Base-by-base conservation (phyloP, 92 coral and sea anemone genomes). In the Paragorgia papillata region DNA sequence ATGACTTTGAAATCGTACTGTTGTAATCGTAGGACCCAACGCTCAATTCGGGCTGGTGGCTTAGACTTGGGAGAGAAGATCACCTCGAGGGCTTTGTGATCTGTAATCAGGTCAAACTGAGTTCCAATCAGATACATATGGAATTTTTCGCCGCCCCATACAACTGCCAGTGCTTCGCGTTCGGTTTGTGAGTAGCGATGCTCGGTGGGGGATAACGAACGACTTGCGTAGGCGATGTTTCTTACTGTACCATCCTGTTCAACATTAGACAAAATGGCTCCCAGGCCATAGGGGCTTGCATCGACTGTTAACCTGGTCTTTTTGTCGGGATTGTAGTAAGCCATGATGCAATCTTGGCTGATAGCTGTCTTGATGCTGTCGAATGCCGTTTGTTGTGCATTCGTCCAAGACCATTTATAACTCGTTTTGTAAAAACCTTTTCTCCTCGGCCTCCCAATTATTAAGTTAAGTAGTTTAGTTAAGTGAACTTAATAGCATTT, bases 161-260 rank as follows among this genome's bases (percentile, higher is more conserved):
- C n/a, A n/a, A n/a, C 82, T 21, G 82, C 69, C 4, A 77, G 22
- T 62, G 82, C 82, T 20, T 77, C 75, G 17, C 44, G 50, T 30
- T 77, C 75, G 41, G 61, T 77, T 26, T 77, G 82, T 39, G 75
- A 77, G 31, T 77, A 77, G 59, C 28, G 35, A 37, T 77, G 82
- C 56, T 77, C 75, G 34, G 39, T 68, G 1, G 44, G 32, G 22
- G 82, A 19, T 31, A 77, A 53, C 25, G 82, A 46, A 62, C 74
- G 82, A 53, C 82, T 77, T 19, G 82, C 74, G 19, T 20, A 62
- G 9, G 75, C 82, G 24, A 77, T 74, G 66, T 77, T 43, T 62
- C 60, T 19, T 46, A 28, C 40, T 26, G 62, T 63, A 20, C 82
- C 82, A 49, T 77, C 75, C 25, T 25, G 57, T 3, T 62, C 74